These are phyloP conservation scores for Aselliscus stoliczkanus DNA, from an alignment of 2,797 vertebrate genomes.

Conservation along the genomic window DNA sequence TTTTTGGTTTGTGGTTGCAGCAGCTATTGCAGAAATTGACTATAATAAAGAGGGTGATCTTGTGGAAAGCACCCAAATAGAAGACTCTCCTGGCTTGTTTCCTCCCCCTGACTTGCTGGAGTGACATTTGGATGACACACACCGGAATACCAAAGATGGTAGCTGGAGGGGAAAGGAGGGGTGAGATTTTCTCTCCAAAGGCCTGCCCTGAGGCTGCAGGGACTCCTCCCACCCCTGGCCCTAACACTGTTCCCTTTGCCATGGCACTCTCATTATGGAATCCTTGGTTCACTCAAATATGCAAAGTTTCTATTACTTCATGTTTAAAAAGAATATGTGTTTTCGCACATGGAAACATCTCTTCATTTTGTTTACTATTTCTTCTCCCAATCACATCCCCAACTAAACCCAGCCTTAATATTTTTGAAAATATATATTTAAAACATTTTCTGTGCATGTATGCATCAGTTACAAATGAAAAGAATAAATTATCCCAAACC, in stretches of 20 bases:
- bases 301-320: neutral
- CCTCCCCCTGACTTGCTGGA: neutral
- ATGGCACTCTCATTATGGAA: neutral
- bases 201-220: neutral
- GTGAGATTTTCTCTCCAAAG: neutral
- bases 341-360: neutral
- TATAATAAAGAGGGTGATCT: neutral
- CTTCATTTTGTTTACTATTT: neutral
- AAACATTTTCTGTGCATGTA: neutral
- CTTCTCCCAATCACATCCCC: neutral
- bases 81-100: neutral
- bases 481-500: neutral
- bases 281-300: neutral
- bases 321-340: neutral
- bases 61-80: neutral
- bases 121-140: neutral
- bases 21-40: neutral
- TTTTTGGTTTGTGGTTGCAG: neutral
- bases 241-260: neutral
- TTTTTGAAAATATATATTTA: neutral
- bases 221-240: neutral
- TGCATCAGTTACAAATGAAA: neutral
- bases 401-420: neutral
- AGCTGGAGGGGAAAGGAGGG: neutral
- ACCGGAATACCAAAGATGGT: neutral